phyloP scores from a whole-genome alignment of 2,797 vertebrate species.

The Hyperoplus immaculatus region DNA sequence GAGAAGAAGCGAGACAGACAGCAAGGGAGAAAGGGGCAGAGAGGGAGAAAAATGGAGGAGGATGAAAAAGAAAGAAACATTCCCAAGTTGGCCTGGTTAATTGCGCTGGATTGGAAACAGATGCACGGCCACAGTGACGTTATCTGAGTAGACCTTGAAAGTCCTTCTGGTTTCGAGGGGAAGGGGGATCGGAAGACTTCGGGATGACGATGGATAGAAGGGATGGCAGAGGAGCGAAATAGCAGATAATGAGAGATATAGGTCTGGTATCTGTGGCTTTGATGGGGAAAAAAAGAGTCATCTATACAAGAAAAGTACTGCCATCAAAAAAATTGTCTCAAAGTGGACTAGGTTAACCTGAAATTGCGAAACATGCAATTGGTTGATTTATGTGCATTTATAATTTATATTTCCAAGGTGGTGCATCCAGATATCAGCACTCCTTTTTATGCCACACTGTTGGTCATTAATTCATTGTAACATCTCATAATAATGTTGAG shows the following conservation, averaged over 20 bases:
- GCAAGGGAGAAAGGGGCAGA: conserved; percentile 45
- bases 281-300: conserved; percentile 17
- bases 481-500: conserved; percentile 60
- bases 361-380: not conserved
- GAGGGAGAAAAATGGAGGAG: conserved; percentile 64
- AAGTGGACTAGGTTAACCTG: conserved; percentile 16
- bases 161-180: conserved; percentile 78
- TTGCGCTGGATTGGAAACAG: conserved; percentile 86
- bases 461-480: conserved; percentile 62
- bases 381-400: conserved; percentile 15
- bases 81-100: conserved; percentile 82
- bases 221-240: conserved; percentile 57
- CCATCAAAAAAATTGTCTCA: conserved; percentile 35
- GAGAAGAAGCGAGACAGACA: conserved; percentile 35
- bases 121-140: conserved; percentile 84
- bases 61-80: conserved; percentile 78
- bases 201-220: conserved; percentile 60
- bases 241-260: conserved; percentile 53
- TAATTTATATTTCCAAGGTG: conserved; percentile 13
- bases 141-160: conserved; percentile 84
- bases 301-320: conserved; percentile 18
- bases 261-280: conserved; percentile 36
- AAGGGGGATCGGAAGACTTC: conserved; percentile 54
- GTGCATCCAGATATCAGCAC: conserved; percentile 10
- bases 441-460: conserved; percentile 22